A percentile compares a stretch with the other conserved stretches of the same genome.
Conservation (phyloP, 2,113 vertebrate genomes). For the Brachyhypopomus gauderio region DNA sequence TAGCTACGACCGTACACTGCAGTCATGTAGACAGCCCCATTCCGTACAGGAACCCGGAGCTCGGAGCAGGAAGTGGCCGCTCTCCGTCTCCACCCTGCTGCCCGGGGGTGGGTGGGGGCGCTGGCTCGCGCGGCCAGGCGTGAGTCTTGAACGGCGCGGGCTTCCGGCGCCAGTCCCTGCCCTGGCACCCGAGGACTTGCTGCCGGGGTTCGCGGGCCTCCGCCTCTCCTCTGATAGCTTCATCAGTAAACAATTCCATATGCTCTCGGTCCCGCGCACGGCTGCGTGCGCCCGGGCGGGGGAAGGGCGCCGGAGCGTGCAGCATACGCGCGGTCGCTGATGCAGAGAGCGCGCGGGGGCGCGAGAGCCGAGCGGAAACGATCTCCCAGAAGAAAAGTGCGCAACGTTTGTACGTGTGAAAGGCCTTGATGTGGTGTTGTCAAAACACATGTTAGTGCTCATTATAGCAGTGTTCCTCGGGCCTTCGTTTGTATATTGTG, state of each 20-base stretch:
- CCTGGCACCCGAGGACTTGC: no score
- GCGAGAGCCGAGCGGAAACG: constrained; percentile 13
- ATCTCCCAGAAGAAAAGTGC: constrained; percentile 31
- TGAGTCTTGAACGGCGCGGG: no score
- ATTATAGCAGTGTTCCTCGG: constrained; percentile 58
- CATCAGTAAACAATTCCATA: constrained; percentile 47
- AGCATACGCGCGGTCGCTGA: constrained; percentile 29
- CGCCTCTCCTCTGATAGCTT: constrained; percentile 30
- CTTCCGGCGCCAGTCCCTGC: no score
- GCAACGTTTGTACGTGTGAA: constrained; percentile 48
- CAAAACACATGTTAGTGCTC: constrained; percentile 59
- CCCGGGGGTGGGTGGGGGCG: no score
- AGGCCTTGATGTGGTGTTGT: constrained; percentile 53
- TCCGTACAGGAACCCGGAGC: background rate
- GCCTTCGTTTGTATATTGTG: constrained; percentile 58
- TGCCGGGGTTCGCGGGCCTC: constrained; percentile 3
- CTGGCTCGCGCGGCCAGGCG: no score
- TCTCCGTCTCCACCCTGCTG: no score
- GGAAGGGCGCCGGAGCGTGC: constrained; percentile 12
- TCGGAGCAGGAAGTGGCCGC: background rate
- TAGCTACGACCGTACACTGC: constrained; percentile 8
- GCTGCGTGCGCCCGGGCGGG: background rate
- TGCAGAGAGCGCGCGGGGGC: constrained; percentile 27
- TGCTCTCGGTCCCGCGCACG: background rate
- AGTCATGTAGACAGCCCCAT: constrained; percentile 1